Conservation (phyloP, 1,140 invertebrate genomes). For the Brachionus manjavacas region DNA sequence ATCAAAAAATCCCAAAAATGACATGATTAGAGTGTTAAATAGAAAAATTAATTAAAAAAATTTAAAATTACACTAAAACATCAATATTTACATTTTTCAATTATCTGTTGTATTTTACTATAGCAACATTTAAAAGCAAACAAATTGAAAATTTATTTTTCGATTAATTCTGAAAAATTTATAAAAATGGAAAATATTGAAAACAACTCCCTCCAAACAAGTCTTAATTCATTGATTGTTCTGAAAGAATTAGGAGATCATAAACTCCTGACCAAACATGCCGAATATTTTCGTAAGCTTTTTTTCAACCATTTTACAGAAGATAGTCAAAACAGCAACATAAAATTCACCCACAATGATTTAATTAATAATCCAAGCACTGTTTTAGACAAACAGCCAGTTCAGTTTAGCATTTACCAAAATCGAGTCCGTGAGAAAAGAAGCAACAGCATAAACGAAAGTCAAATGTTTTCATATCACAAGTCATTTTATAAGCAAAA, state of each 20-base stretch:
- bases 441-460: neutral
- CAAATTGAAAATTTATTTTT: neutral
- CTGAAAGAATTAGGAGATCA: neutral
- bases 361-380: neutral
- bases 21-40: too few relatives aligned
- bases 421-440: neutral
- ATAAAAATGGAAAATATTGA: neutral
- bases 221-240: neutral
- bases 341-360: neutral
- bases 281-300: neutral
- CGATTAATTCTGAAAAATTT: neutral
- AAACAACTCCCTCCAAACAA: neutral
- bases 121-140: neutral
- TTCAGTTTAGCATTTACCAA: conserved; percentile 9
- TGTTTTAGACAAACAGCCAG: neutral
- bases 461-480: neutral
- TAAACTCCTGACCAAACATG: neutral
- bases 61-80: too few relatives aligned
- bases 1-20: too few relatives aligned
- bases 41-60: too few relatives aligned
- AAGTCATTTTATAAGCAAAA: neutral
- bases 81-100: neutral
- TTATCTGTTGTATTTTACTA: neutral
- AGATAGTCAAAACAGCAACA: neutral
- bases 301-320: conserved; percentile 3